These are phyloP conservation scores for Ceratina japonica DNA, from an alignment of 1,140 invertebrate genomes.

Conservation along the genomic window DNA sequence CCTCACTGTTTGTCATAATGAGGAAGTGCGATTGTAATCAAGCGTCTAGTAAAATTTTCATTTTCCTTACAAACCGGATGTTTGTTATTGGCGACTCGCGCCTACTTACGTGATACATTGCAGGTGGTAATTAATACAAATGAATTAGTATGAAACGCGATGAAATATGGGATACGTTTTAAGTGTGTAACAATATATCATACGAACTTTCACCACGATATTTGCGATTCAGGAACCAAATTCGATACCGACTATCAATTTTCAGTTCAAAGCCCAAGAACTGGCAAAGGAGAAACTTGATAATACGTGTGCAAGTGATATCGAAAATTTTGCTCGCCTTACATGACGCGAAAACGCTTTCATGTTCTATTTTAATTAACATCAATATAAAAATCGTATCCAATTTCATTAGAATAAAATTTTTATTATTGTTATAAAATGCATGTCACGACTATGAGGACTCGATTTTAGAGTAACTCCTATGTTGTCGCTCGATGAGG, in stretches of 20 bases:
- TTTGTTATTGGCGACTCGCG: neutral
- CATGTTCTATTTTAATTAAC: too few species aligned
- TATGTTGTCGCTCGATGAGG: too few species aligned
- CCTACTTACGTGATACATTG: neutral
- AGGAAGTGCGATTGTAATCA: neutral
- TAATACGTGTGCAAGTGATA: neutral
- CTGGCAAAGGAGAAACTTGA: neutral
- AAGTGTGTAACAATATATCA: conserved; percentile 35
- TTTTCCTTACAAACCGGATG: neutral
- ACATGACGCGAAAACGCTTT: neutral
- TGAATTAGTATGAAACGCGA: neutral
- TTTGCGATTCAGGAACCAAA: conserved; percentile 35
- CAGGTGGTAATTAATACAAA: conserved; percentile 6
- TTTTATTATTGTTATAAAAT: too few species aligned
- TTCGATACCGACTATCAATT: conserved; percentile 41
- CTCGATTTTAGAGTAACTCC: too few species aligned
- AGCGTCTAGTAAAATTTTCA: neutral
- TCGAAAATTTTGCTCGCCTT: neutral
- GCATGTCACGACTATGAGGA: too few species aligned
- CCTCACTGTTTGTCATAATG: neutral
- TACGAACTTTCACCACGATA: conserved; percentile 14
- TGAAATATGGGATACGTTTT: too few species aligned
- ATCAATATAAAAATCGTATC: too few species aligned
- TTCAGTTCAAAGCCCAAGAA: conserved; percentile 21
- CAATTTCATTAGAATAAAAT: too few species aligned